Percentiles rank a stretch among this genome's conserved stretches.
Evolutionary conservation across 2,797 vertebrate genomes (phyloP).

Genomic region (Brotula barbata): DNA sequence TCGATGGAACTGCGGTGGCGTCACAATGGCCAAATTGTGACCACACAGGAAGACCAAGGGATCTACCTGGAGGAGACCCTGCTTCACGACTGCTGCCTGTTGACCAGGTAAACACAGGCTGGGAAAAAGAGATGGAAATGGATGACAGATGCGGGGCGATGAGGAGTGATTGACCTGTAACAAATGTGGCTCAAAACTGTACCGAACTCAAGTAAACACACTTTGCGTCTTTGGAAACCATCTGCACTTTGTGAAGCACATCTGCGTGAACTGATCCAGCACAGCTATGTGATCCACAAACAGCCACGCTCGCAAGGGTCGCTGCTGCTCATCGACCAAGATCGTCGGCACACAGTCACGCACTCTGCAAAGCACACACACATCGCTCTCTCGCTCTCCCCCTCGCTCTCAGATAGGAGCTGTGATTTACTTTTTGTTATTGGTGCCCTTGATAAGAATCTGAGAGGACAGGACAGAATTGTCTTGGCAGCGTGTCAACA

Average conservation of each 20-base stretch:
- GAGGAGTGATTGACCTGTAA: conserved; percentile 13
- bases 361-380: neutral
- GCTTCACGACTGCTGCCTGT: conserved; percentile 90
- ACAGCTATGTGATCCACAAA: conserved; percentile 1
- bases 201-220: neutral
- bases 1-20: conserved; percentile 83
- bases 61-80: conserved; percentile 88
- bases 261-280: neutral
- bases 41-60: conserved; percentile 82
- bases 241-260: neutral
- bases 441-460: conserved; percentile 73
- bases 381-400: neutral
- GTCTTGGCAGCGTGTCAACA: conserved; percentile 68
- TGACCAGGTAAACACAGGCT: conserved; percentile 81
- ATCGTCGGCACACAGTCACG: neutral
- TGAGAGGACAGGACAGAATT: conserved; percentile 71
- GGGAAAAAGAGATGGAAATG: neutral
- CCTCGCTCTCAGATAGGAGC: conserved; percentile 13
- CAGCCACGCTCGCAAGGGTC: neutral
- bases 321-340: neutral
- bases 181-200: no score
- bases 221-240: no score
- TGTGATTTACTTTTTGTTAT: conserved; percentile 68
- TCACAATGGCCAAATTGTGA: conserved; percentile 76
- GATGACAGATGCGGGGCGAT: conserved; percentile 15